phyloP scores from a whole-genome alignment of 2,113 vertebrate species.

The Strix aluco region DNA sequence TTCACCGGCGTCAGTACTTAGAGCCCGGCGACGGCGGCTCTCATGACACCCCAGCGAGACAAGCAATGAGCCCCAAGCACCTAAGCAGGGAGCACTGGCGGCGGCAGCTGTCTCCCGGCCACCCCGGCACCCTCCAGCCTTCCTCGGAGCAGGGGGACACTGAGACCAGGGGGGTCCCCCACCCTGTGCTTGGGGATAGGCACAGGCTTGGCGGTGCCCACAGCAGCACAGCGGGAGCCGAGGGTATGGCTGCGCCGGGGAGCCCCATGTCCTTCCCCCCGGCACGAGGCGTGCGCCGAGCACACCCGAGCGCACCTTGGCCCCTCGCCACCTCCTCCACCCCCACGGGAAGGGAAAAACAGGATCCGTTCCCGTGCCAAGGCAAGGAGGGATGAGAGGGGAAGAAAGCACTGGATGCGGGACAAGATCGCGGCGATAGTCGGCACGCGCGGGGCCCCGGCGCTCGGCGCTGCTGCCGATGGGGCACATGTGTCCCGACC shows the following conservation, averaged over 20 bases:
- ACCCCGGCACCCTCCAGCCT: background rate
- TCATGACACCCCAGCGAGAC: background rate
- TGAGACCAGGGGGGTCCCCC: background rate
- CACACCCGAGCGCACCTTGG: background rate
- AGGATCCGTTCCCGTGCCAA: background rate
- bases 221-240: accelerated
- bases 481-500: background rate
- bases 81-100: background rate
- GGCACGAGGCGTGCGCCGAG: background rate
- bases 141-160: background rate
- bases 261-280: background rate
- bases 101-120: background rate
- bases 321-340: background rate
- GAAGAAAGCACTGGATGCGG: background rate
- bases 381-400: background rate
- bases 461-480: background rate
- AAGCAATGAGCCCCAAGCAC: background rate
- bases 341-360: background rate
- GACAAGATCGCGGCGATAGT: background rate
- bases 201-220: accelerated
- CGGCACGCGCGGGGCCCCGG: background rate
- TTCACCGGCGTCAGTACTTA: slow-evolving; percentile 29
- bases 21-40: background rate
- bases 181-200: accelerated
- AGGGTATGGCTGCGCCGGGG: background rate